phyloP scores from a whole-genome alignment of 2,113 vertebrate genomes.

The Craseonycteris thonglongyai region DNA sequence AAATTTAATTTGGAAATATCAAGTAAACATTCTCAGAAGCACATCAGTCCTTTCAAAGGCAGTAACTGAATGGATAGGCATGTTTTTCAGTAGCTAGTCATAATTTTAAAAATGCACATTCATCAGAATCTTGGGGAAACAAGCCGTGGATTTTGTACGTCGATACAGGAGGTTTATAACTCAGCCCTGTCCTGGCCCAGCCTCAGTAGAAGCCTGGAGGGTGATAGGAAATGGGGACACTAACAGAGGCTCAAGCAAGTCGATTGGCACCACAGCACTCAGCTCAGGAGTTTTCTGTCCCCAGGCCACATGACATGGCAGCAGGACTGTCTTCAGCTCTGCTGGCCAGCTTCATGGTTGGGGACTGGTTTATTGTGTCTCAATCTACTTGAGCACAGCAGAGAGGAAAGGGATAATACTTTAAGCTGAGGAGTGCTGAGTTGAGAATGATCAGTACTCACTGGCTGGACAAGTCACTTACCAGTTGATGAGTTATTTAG shows the following conservation, averaged over 20 bases:
- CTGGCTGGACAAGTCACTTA: background rate
- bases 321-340: background rate
- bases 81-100: background rate
- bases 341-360: background rate
- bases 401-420: background rate
- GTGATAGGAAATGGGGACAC: background rate
- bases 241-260: background rate
- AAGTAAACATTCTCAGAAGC: conserved; percentile 22
- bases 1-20: conserved; percentile 34
- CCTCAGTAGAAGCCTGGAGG: background rate
- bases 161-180: background rate
- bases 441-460: background rate
- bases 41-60: background rate
- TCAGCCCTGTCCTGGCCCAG: background rate
- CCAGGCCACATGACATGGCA: background rate
- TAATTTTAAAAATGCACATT: background rate
- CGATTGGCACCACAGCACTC: background rate
- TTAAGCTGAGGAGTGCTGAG: background rate
- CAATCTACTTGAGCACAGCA: background rate
- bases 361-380: background rate
- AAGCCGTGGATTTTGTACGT: conserved; percentile 18
- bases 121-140: background rate
- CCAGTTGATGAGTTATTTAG: background rate
- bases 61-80: background rate
- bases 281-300: background rate